These are phyloP conservation scores for Astyanax mexicanus DNA, from an alignment of 2,797 vertebrate genomes.

Conservation along the genomic window DNA sequence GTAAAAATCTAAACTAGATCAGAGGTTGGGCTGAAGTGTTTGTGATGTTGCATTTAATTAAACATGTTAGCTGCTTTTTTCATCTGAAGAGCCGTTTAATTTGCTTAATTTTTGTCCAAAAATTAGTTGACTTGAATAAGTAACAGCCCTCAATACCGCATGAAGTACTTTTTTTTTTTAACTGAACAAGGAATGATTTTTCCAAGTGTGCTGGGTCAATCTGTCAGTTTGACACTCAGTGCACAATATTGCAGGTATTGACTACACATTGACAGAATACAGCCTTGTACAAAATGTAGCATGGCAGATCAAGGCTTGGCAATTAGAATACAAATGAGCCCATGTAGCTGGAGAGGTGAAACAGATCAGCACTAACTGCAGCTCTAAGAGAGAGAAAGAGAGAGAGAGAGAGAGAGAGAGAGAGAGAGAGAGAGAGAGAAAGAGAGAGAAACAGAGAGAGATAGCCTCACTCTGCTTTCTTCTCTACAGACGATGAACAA, in stretches of 20 bases:
- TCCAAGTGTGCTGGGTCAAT: too few species aligned
- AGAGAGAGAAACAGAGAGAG: neutral
- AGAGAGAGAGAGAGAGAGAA: slow-evolving; percentile 17
- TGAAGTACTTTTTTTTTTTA: too few species aligned
- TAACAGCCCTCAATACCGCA: too few species aligned
- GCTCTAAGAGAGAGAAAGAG: neutral
- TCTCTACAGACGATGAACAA: slow-evolving; percentile 82
- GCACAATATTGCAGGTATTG: slow-evolving; percentile 15
- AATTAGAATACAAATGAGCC: slow-evolving; percentile 60
- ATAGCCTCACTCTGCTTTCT: slow-evolving; percentile 44
- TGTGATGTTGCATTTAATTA: too few species aligned
- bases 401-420: slow-evolving; percentile 6
- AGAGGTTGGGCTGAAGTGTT: too few species aligned
- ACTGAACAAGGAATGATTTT: too few species aligned
- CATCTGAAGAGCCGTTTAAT: too few species aligned
- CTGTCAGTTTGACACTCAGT: neutral
- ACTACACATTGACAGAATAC: slow-evolving; percentile 38
- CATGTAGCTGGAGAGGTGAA: slow-evolving; percentile 29
- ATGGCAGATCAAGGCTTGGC: slow-evolving; percentile 48
- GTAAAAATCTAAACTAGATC: too few species aligned
- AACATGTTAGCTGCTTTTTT: too few species aligned
- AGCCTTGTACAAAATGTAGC: slow-evolving; percentile 41
- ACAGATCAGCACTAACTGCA: slow-evolving; percentile 56
- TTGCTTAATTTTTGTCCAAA: too few species aligned
- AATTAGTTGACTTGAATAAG: too few species aligned